A percentile compares a stretch with the other conserved stretches of the same genome.
Conservation (phyloP, 2,888 invertebrate genomes). For the Macrophya alboannulata region DNA sequence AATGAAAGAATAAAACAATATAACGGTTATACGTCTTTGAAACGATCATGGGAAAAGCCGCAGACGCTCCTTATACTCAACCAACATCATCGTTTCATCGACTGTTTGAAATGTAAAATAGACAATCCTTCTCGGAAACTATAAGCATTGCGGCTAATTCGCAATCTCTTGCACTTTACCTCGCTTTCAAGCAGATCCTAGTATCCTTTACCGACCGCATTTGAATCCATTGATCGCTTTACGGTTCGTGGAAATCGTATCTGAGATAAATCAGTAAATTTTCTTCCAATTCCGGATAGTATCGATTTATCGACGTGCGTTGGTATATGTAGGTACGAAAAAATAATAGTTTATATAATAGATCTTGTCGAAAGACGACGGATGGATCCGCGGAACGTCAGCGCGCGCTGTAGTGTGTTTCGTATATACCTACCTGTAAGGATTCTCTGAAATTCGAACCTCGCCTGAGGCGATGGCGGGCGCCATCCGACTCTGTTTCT, state of each 20-base stretch:
- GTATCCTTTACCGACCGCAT: not conserved
- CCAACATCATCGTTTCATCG: not conserved
- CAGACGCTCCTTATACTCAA: conserved; percentile 9
- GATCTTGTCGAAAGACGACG: not conserved
- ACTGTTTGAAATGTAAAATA: conserved; percentile 27
- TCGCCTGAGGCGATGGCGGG: conserved; percentile 53
- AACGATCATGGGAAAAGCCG: conserved; percentile 36
- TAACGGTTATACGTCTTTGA: no score
- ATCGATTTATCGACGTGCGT: conserved; percentile 9
- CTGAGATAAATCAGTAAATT: not conserved
- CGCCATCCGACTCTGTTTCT: conserved; percentile 50
- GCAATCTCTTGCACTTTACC: not conserved
- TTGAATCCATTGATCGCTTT: not conserved
- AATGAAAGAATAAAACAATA: no score
- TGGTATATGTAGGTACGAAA: not conserved
- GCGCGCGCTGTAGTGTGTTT: not conserved
- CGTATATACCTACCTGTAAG: conserved; percentile 54
- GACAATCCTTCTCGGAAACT: not conserved
- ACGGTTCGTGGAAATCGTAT: not conserved
- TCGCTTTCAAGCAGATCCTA: not conserved
- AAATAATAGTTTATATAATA: not conserved
- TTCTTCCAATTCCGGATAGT: not conserved
- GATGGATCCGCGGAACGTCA: conserved; percentile 32
- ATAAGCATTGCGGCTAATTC: not conserved
- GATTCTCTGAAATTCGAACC: conserved; percentile 54